Evolutionary conservation across 1,140 invertebrate genomes (phyloP), one percentile per base, ranked within the genome.

Genomic region (Cydia strobilella): DNA sequence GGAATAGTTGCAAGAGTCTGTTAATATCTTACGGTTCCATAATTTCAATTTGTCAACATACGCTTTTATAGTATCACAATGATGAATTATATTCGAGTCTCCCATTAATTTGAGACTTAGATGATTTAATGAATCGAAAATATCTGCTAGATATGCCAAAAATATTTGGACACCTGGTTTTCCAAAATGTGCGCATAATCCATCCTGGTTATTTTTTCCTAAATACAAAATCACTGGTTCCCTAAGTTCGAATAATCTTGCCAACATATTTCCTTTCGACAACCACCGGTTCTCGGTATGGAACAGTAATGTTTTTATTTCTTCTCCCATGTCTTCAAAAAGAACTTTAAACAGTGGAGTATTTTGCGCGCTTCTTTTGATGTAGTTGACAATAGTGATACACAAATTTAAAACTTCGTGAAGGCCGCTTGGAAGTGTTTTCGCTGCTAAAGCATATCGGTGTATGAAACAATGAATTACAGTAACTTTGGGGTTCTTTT

Each of bases 361-460:
- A 75, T 85, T 83, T 45, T 85, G 72, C 4, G 84, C 80, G 73
- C 86, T 86, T 10, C 62, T 81, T 83, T 86, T 84, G 31, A 89
- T 78, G 77, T 75, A 35, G 75, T 89, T 86, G 15, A 87, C 85
- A 65, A 87, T 76, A 77, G 81, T 84, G 76, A 89, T 82, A 18
- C 48, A 63, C 35, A 76, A 35, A 79, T 86, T 78, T 72, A 87
- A 76, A 35, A 76, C 76, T 77, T 73, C 72, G 63, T 74, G 73
- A 20, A 87, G 62, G 27, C 74, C 71, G 78, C 73, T 59, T 65
- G 84, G 81, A 73, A 86, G 77, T 48, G 80, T 84, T 77, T 89
- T 88, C 6, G 80, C 66, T 74, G 81, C 85, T 48, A 88, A 82
- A 10, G 79, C 81, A 75, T 87, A 78, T 23, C 81, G 79, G 77